Evolutionary conservation across 2,113 vertebrate genomes (phyloP).

Genomic region (Pionites leucogaster): DNA sequence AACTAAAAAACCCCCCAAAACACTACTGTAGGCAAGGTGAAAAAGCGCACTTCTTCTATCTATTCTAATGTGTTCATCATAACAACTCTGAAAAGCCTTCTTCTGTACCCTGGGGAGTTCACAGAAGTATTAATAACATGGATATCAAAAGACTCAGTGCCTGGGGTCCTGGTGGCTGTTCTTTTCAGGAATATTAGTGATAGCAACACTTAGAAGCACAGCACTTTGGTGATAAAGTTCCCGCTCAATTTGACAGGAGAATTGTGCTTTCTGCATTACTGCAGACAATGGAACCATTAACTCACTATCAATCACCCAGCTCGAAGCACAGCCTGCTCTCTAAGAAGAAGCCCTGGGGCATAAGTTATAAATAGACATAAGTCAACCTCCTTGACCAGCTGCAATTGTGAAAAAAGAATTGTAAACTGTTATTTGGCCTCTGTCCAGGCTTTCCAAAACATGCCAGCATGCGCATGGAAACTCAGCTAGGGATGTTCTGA

Average conservation of each 20-base stretch:
- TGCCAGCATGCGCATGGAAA: not conserved
- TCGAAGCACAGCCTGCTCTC: not conserved
- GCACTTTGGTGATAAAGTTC: not conserved
- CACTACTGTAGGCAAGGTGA: not conserved
- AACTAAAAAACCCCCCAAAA: accelerated
- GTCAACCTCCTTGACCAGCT: slow-evolving; percentile 16
- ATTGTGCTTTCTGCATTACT: slow-evolving; percentile 47
- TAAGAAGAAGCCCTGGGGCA: slow-evolving; percentile 28
- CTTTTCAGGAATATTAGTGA: not conserved
- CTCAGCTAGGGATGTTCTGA: not conserved
- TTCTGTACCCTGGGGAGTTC: not conserved
- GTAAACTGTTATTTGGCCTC: not conserved
- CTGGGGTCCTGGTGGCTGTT: accelerated
- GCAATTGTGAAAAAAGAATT: slow-evolving; percentile 8
- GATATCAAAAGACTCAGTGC: not conserved
- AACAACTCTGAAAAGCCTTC: not conserved
- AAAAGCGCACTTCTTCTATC: not conserved
- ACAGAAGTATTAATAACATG: not conserved
- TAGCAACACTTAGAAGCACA: slow-evolving; percentile 22
- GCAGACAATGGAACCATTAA: slow-evolving; percentile 61
- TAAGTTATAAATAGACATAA: slow-evolving; percentile 50
- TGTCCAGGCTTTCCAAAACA: not conserved
- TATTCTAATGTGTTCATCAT: not conserved
- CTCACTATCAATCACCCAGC: not conserved
- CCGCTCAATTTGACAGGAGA: not conserved